phyloP scores from a whole-genome alignment of 35 echinoderm and acorn worm genomes.

The Anneissia japonica region DNA sequence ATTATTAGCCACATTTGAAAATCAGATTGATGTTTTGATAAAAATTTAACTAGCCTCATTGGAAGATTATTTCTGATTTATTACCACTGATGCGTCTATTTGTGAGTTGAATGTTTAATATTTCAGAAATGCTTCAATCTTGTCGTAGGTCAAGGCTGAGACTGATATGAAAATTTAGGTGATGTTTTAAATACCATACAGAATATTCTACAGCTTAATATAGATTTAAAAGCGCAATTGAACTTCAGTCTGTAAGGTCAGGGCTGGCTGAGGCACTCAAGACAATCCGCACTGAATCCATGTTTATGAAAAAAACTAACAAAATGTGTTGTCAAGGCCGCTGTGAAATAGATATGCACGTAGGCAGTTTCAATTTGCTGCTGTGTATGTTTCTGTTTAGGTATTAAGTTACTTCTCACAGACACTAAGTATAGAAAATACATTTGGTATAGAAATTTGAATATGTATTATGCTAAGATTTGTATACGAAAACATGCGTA shows the following conservation, averaged over 20 bases:
- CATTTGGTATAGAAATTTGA: too few relatives aligned
- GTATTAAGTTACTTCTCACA: too few relatives aligned
- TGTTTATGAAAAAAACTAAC: not conserved
- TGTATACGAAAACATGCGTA: too few relatives aligned
- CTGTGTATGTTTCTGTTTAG: too few relatives aligned
- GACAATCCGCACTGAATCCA: not conserved
- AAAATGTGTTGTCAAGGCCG: conserved; percentile 1
- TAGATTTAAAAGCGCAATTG: not conserved
- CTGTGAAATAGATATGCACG: not conserved
- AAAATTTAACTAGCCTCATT: not conserved
- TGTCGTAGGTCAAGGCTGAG: not conserved
- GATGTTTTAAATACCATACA: not conserved
- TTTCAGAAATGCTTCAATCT: not conserved
- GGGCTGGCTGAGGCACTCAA: not conserved
- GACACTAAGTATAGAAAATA: too few relatives aligned
- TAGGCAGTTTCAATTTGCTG: not conserved
- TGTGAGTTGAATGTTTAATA: not conserved
- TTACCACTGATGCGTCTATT: not conserved
- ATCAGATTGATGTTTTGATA: not conserved
- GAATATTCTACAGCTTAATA: not conserved
- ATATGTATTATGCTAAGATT: too few relatives aligned
- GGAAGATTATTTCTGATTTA: not conserved
- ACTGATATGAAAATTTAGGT: not conserved
- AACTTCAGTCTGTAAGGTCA: not conserved
- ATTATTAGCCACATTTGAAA: not conserved